phyloP scores from a whole-genome alignment of 2,797 vertebrate genomes.

The Channa striata region DNA sequence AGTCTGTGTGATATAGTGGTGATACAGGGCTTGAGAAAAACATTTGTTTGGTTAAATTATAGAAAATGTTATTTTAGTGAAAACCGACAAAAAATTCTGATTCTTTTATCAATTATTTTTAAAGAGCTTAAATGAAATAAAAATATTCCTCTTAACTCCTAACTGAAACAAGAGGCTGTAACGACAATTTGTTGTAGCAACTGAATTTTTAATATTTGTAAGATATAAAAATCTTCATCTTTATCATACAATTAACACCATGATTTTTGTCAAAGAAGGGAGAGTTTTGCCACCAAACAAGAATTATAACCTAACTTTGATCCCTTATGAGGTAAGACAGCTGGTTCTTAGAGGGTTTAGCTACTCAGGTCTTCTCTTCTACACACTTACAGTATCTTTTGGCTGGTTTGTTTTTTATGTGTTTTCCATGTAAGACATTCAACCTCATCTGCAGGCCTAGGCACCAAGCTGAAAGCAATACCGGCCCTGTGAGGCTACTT shows the following conservation, averaged over 20 bases:
- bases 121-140: no score
- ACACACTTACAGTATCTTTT: constrained; percentile 20
- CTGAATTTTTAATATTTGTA: constrained; percentile 78
- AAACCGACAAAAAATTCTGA: no score
- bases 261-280: constrained; percentile 67
- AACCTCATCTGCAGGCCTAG: constrained; percentile 59
- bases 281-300: constrained; percentile 73
- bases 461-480: constrained; percentile 65
- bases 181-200: constrained; percentile 68
- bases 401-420: constrained; percentile 9
- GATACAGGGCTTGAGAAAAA: no score
- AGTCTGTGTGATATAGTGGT: no score
- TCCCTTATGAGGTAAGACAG: constrained; percentile 78
- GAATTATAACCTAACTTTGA: constrained; percentile 69
- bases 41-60: neutral
- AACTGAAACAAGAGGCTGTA: neutral
- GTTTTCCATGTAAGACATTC: constrained; percentile 55
- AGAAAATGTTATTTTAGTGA: no score
- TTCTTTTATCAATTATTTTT: no score
- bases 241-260: constrained; percentile 80
- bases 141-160: neutral
- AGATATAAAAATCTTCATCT: constrained; percentile 84
- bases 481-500: constrained; percentile 55
- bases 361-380: constrained; percentile 63
- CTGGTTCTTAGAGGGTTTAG: constrained; percentile 61